Evolutionary conservation across 2,888 invertebrate genomes (phyloP).

Genomic region (Acanthosoma haemorrhoidale): DNA sequence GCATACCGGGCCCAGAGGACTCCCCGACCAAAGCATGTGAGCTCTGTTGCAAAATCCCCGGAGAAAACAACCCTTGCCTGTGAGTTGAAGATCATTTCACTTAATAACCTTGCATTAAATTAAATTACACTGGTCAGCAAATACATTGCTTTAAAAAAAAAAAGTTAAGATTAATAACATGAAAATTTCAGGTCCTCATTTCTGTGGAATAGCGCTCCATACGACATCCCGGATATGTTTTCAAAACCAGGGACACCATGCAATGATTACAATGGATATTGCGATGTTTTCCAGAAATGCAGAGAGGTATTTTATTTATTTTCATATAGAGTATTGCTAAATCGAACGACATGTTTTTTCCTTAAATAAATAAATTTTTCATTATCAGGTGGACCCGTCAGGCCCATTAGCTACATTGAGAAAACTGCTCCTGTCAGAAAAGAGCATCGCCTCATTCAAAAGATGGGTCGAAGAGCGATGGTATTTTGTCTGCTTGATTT

Average conservation of each 20-base stretch:
- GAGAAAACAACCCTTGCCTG: constrained; percentile 72
- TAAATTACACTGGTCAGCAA: neutral
- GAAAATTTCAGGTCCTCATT: constrained; percentile 63
- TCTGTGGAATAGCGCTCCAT: constrained; percentile 82
- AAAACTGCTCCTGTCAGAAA: constrained; percentile 78
- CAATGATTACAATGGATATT: constrained; percentile 85
- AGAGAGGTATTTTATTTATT: constrained; percentile 58
- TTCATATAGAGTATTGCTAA: too few relatives aligned
- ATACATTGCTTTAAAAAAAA: neutral
- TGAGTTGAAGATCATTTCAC: too few relatives aligned
- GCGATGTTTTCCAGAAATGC: constrained; percentile 69
- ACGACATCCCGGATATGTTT: constrained; percentile 88
- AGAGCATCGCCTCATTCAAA: constrained; percentile 81
- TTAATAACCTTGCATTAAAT: neutral
- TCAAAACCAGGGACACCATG: constrained; percentile 92
- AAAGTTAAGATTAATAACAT: neutral
- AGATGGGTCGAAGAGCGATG: constrained; percentile 84
- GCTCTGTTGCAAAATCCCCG: constrained; percentile 83
- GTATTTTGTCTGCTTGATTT: constrained; percentile 78
- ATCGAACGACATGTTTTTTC: too few relatives aligned
- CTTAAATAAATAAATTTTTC: neutral
- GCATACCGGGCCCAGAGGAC: constrained; percentile 72
- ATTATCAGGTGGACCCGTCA: constrained; percentile 71
- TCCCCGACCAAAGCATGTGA: constrained; percentile 83
- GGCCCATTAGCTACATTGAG: constrained; percentile 85